These are phyloP conservation scores for Festucalex cinctus DNA, from an alignment of 2,113 vertebrate genomes.

Conservation along the genomic window DNA sequence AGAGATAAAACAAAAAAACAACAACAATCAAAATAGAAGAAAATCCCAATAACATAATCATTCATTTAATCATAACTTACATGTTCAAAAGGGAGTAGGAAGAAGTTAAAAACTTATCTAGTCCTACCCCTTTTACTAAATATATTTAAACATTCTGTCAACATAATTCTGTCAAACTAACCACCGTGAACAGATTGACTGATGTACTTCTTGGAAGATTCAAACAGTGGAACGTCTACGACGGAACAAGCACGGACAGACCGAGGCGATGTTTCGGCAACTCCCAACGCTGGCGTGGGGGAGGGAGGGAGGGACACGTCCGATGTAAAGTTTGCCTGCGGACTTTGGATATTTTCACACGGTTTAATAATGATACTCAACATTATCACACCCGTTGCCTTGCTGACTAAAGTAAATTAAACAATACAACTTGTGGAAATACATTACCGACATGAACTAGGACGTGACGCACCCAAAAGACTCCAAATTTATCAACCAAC, in stretches of 20 bases:
- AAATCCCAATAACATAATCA: too few relatives aligned
- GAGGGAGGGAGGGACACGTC: slow-evolving; percentile 16
- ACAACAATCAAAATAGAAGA: too few relatives aligned
- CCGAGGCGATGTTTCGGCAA: not conserved
- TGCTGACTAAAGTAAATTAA: not conserved
- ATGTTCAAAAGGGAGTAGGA: too few relatives aligned
- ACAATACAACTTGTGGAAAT: not conserved
- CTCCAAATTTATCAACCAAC: not conserved
- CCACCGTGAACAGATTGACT: not conserved
- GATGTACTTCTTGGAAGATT: not conserved
- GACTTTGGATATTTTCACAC: not conserved
- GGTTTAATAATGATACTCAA: not conserved
- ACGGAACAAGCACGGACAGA: not conserved
- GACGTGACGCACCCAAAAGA: not conserved
- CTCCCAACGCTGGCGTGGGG: slow-evolving; percentile 17
- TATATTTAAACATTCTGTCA: too few relatives aligned
- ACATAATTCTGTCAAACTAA: not conserved
- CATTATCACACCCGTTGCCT: not conserved
- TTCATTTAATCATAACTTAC: too few relatives aligned
- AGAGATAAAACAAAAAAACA: too few relatives aligned
- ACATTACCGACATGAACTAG: not conserved
- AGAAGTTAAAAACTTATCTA: too few relatives aligned
- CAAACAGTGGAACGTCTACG: not conserved
- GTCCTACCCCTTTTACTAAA: too few relatives aligned
- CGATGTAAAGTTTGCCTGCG: not conserved